Conservation (phyloP, 2,888 invertebrate species). For the Himalopsyche kuldschensis region DNA sequence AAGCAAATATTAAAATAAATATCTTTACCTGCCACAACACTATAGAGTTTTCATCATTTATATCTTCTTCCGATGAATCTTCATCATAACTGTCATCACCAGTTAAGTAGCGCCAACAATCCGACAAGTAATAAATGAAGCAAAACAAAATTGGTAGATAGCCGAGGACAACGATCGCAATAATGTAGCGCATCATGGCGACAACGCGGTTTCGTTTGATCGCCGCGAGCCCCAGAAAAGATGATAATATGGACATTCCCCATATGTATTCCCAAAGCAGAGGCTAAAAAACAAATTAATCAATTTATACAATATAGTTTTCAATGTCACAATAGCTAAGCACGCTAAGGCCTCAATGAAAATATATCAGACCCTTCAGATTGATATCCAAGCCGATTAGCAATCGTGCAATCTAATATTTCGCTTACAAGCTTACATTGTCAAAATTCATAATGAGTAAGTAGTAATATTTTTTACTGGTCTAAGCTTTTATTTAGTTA, state of each 20-base stretch:
- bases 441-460: no score
- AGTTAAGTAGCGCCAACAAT: slow-evolving; percentile 79
- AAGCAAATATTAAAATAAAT: slow-evolving; percentile 3
- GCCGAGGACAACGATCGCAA: slow-evolving; percentile 78
- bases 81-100: slow-evolving; percentile 44
- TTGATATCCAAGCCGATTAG: not conserved
- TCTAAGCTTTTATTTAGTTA: no score
- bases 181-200: slow-evolving; percentile 77
- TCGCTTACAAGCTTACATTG: not conserved
- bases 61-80: slow-evolving; percentile 57
- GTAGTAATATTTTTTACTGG: no score
- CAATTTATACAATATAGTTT: not conserved
- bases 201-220: slow-evolving; percentile 81
- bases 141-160: slow-evolving; percentile 82
- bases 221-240: slow-evolving; percentile 84
- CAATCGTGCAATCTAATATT: not conserved
- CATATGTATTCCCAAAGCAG: slow-evolving; percentile 94
- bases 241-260: slow-evolving; percentile 80
- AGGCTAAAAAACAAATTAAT: slow-evolving; percentile 61
- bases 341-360: not conserved
- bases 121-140: slow-evolving; percentile 77
- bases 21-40: slow-evolving; percentile 79
- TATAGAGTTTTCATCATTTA: slow-evolving; percentile 62
- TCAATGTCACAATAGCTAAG: not conserved
- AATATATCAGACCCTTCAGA: not conserved